These are phyloP conservation scores for Netelia inedita DNA, from an alignment of 2,888 invertebrate genomes.

Conservation along the genomic window DNA sequence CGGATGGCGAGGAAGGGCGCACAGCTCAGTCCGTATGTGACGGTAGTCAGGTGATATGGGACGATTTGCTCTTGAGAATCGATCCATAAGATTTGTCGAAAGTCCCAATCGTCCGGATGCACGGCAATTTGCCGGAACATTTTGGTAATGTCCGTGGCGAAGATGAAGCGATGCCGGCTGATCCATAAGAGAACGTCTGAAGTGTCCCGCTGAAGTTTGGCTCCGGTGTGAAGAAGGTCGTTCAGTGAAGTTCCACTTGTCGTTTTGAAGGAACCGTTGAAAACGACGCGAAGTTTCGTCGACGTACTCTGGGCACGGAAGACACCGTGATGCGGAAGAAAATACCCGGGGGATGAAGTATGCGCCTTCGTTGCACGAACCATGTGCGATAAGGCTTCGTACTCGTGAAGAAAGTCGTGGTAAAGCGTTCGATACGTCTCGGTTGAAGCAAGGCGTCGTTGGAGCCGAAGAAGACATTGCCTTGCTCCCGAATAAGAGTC, in stretches of 20 bases:
- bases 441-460: neutral
- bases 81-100: too few species aligned
- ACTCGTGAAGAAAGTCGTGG: constrained; percentile 25
- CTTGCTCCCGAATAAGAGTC: neutral
- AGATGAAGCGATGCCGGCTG: too few species aligned
- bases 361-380: neutral
- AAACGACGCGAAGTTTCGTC: neutral
- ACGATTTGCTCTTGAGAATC: too few species aligned
- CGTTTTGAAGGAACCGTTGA: neutral
- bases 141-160: too few species aligned
- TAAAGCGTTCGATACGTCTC: neutral
- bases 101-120: too few species aligned
- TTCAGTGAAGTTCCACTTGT: neutral
- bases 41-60: constrained; percentile 41
- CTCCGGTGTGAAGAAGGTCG: neutral
- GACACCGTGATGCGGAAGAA: neutral
- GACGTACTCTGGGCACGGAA: neutral
- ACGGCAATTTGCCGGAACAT: too few species aligned
- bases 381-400: constrained; percentile 29
- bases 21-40: constrained; percentile 43
- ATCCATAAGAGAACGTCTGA: neutral
- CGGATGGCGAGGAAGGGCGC: constrained; percentile 46
- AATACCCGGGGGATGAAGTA: neutral
- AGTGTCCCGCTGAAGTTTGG: constrained; percentile 1
- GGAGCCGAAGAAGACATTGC: constrained; percentile 12